Evolutionary conservation across 2,797 vertebrate genomes (phyloP).

Genomic region (Poeciliopsis infans): DNA sequence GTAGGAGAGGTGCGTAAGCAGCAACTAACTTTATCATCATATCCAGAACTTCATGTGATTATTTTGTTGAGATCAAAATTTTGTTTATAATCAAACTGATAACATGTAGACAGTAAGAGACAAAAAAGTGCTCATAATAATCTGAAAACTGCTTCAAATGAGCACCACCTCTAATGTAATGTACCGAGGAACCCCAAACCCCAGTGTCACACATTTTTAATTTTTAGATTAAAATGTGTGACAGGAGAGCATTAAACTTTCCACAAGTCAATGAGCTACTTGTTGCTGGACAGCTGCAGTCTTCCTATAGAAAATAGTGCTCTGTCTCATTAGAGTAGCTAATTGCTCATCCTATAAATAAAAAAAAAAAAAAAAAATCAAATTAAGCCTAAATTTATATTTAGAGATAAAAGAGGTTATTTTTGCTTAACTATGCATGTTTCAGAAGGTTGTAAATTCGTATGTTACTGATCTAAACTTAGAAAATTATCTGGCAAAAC

Average conservation of each 20-base stretch:
- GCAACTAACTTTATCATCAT: neutral
- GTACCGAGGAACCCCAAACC: neutral
- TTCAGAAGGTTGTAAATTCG: neutral
- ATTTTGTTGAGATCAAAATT: neutral
- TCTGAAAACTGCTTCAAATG: no score
- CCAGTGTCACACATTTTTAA: no score
- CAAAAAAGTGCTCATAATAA: neutral
- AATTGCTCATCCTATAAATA: neutral
- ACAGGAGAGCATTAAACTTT: no score
- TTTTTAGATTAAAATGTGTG: no score
- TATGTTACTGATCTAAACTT: neutral
- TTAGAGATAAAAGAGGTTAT: neutral
- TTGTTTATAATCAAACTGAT: neutral
- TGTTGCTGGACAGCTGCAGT: neutral
- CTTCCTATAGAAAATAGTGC: neutral
- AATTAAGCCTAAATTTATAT: neutral
- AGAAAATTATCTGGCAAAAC: neutral
- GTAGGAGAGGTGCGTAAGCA: slow-evolving; percentile 48
- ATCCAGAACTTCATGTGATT: neutral
- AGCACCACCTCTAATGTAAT: neutral
- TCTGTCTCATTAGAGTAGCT: neutral
- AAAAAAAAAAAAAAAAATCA: neutral
- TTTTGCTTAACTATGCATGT: neutral
- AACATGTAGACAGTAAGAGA: neutral
- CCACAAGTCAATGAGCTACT: no score